Evolutionary conservation across 2,797 vertebrate species (phyloP).

Genomic region (Vireo griseus): DNA sequence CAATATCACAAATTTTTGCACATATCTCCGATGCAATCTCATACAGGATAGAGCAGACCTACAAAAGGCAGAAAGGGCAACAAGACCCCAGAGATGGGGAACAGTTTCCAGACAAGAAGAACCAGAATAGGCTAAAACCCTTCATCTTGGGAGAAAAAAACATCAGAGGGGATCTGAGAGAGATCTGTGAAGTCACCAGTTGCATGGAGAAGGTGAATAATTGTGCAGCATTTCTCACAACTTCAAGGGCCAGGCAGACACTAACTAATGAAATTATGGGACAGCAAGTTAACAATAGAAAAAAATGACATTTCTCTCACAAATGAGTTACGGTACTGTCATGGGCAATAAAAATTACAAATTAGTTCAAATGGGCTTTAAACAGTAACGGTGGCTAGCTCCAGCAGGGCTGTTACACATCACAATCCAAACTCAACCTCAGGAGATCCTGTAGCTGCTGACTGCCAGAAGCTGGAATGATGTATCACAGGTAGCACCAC

Average conservation of each 20-base stretch:
- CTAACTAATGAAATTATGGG: neutral
- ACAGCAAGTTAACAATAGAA: neutral
- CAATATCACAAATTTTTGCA: neutral
- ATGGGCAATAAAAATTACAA: neutral
- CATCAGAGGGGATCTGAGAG: neutral
- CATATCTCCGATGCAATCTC: neutral
- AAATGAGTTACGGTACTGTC: neutral
- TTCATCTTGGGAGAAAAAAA: neutral
- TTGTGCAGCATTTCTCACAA: neutral
- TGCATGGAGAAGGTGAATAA: neutral
- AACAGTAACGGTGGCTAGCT: neutral
- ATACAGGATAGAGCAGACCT: neutral
- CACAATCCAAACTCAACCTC: neutral
- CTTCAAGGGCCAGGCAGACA: neutral
- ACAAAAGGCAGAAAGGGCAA: neutral
- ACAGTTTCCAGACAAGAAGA: neutral
- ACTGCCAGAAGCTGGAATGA: neutral
- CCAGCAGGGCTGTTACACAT: neutral
- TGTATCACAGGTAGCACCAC: neutral
- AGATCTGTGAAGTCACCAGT: neutral
- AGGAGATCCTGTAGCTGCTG: neutral
- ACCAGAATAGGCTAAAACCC: neutral
- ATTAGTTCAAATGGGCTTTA: neutral
- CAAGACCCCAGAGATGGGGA: neutral
- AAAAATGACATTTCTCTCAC: neutral